phyloP scores from a whole-genome alignment of 2,797 vertebrate species.

The Tamandua tetradactyla region DNA sequence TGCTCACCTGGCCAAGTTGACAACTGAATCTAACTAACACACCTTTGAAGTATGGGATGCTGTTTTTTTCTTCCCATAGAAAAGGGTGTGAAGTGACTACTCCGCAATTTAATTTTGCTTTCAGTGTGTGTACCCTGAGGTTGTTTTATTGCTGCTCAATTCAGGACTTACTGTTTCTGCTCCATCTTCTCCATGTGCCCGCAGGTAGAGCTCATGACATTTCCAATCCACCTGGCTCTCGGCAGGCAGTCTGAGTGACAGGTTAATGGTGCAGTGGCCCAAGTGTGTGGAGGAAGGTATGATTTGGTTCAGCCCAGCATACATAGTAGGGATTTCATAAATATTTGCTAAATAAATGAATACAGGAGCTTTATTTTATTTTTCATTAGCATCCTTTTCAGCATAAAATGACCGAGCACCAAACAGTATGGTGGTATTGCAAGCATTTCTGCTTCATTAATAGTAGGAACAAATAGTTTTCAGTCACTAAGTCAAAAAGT shows the following conservation, averaged over 20 bases:
- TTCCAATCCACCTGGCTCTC: not conserved
- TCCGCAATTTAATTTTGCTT: not conserved
- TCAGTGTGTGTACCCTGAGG: not conserved
- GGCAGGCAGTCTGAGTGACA: not conserved
- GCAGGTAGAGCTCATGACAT: not conserved
- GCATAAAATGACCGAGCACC: not conserved
- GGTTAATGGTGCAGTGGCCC: not conserved
- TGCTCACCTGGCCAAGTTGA: too few species aligned
- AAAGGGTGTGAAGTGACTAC: not conserved
- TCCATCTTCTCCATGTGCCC: not conserved
- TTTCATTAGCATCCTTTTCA: not conserved
- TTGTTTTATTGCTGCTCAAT: not conserved
- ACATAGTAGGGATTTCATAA: not conserved
- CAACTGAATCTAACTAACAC: too few species aligned
- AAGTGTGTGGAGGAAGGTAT: not conserved
- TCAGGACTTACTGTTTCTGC: not conserved
- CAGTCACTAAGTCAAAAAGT: not conserved
- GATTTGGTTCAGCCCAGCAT: not conserved
- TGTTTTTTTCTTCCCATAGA: not conserved
- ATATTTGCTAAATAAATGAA: not conserved
- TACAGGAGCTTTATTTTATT: not conserved
- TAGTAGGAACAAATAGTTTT: not conserved
- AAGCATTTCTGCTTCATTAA: not conserved
- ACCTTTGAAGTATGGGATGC: not conserved
- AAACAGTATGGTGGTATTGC: not conserved